Base-by-base conservation (phyloP, 2,113 vertebrate species). In the Okapia johnstoni region DNA sequence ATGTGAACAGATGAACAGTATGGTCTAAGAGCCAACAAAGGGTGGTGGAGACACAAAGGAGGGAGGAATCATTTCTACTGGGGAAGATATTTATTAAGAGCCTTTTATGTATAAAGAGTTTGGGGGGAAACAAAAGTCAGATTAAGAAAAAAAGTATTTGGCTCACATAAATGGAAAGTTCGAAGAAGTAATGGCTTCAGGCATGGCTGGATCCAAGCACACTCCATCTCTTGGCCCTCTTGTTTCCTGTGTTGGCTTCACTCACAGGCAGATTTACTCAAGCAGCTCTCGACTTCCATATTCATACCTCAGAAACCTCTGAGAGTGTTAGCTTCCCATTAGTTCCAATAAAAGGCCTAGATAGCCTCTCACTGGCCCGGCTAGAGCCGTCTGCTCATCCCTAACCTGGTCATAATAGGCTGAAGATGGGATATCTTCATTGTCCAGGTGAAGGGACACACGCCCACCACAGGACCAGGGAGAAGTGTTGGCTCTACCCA, bases 61-160 rank as follows among this genome's bases (percentile, higher is more conserved):
- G 11, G 11, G 14, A 55, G 48, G 52, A 33, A 3, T 33, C n/a
- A 17, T 40, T 84, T 92, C 93, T 63, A 54, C 52, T 23, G 36
- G 23, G 14, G 40, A 73, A 33, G 40, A 43, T 30, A 36, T 77
- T 52, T 81, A 81, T 81, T 87, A 91, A 77, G 33, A 83, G 19
- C 2, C 14, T 97, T 77, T 80, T 60, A 57, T 63, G 61, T 58
- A 57, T 58, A 36, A 86, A 91, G 48, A 54, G 13, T 57, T 80
- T 80, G 30, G 28, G 46, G 46, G 81, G 25, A 57, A 94, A 28
- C 36, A 73, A 52, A 81, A 79, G 30, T 40, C 40, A 66, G 58
- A 93, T 73, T 70, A 50, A n/a, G 52, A 80, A 96, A 96, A 94
- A 93, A 70, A 85, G n/a, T 73, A 36, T 57, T 92, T 79, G 84